These are phyloP conservation scores for Sphaerophoria taeniata DNA, from an alignment of 2,888 invertebrate genomes.

Conservation along the genomic window DNA sequence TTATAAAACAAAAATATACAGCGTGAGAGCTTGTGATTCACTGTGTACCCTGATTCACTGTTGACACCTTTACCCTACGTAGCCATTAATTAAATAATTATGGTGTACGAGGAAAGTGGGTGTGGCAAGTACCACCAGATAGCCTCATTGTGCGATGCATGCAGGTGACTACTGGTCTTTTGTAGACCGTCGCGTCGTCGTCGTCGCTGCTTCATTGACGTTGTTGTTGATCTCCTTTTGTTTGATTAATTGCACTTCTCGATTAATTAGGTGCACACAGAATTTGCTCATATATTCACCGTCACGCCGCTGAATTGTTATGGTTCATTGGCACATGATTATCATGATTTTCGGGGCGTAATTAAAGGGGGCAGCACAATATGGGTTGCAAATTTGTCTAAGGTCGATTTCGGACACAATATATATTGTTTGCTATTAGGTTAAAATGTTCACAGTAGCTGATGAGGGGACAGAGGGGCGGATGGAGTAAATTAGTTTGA, in stretches of 20 bases:
- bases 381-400: conserved; percentile 22
- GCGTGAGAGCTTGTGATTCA: no score
- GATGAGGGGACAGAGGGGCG: no score
- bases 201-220: not conserved
- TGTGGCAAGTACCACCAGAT: conserved; percentile 50
- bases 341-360: conserved; percentile 51
- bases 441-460: no score
- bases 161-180: conserved; percentile 68
- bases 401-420: conserved; percentile 3
- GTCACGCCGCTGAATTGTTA: conserved; percentile 34
- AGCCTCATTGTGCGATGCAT: conserved; percentile 35
- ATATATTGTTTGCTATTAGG: not conserved
- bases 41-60: no score
- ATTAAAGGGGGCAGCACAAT: conserved; percentile 43
- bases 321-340: conserved; percentile 68
- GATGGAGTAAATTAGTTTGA: not conserved
- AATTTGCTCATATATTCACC: conserved; percentile 27
- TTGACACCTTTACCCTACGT: no score
- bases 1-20: no score
- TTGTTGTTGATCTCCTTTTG: conserved; percentile 48
- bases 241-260: conserved; percentile 55
- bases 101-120: conserved; percentile 55
- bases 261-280: conserved; percentile 54
- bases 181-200: conserved; percentile 6
- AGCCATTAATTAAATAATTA: conserved; percentile 69